Percentiles rank a stretch among this genome's conserved stretches.
phyloP scores from a whole-genome alignment of 1,140 invertebrate species.

The Camponotus pennsylvanicus region DNA sequence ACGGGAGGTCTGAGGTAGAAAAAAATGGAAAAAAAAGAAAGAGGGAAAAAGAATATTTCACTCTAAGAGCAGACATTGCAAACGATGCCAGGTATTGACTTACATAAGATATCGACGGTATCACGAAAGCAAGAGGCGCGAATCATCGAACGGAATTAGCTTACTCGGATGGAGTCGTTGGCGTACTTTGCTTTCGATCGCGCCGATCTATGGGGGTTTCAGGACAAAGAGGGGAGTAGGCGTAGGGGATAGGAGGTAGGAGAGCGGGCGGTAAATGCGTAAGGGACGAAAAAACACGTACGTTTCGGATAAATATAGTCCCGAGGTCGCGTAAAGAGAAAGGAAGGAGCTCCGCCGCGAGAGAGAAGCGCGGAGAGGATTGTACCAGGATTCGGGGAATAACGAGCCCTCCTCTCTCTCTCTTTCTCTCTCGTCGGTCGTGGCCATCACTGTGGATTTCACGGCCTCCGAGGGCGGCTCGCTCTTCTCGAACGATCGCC shows the following conservation, averaged over 20 bases:
- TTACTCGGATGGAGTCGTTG: neutral
- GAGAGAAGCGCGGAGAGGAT: constrained; percentile 15
- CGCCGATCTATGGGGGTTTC: constrained; percentile 16
- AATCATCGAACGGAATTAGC: constrained; percentile 24
- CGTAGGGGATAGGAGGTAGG: too few species aligned
- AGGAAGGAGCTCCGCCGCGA: constrained; percentile 22
- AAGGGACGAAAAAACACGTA: constrained; percentile 51
- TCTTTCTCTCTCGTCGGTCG: constrained; percentile 33
- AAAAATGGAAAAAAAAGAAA: neutral
- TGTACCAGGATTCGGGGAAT: constrained; percentile 49
- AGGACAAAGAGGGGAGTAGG: neutral
- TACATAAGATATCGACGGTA: constrained; percentile 23
- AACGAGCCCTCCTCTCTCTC: constrained; percentile 13
- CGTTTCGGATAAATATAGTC: constrained; percentile 75
- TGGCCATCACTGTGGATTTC: constrained; percentile 39
- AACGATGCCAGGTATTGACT: constrained; percentile 14
- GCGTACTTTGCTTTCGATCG: constrained; percentile 32
- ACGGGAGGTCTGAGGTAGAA: neutral
- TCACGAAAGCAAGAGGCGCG: neutral
- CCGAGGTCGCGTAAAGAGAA: constrained; percentile 61
- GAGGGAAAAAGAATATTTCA: neutral
- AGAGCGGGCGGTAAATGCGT: neutral
- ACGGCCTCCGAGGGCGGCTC: constrained; percentile 35
- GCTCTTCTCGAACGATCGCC: constrained; percentile 28
- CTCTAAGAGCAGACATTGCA: neutral